Percentiles rank a stretch among this genome's conserved stretches.
Conservation (phyloP, 2,113 vertebrate species). For the Pelvicachromis taeniatus region DNA sequence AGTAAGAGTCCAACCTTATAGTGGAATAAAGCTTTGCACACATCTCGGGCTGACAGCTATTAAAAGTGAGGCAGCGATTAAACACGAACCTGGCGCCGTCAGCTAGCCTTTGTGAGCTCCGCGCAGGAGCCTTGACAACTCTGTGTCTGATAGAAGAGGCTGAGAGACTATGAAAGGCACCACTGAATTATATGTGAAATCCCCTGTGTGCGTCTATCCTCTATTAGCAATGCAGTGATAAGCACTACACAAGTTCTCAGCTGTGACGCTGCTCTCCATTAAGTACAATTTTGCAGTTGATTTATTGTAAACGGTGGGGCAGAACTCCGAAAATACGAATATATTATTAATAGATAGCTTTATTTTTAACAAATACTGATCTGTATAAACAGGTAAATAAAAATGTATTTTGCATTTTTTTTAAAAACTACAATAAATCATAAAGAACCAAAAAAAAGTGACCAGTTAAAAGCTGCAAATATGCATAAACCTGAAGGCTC, state of each 20-base stretch:
- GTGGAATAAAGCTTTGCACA: background rate
- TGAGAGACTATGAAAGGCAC: conserved; percentile 1
- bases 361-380: background rate
- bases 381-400: background rate
- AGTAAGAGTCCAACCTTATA: background rate
- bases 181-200: background rate
- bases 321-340: background rate
- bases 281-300: background rate
- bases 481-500: background rate
- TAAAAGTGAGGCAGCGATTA: conserved; percentile 30
- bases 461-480: background rate
- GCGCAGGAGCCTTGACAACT: conserved; percentile 23
- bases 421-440: background rate
- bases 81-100: conserved; percentile 21
- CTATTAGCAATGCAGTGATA: background rate
- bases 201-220: background rate
- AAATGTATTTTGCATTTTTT: background rate
- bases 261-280: background rate
- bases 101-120: background rate
- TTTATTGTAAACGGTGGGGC: background rate
- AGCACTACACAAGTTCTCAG: background rate
- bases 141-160: conserved; percentile 14
- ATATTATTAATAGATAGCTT: background rate
- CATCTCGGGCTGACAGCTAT: conserved; percentile 34
- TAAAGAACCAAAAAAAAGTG: background rate